phyloP scores from a whole-genome alignment of 2,888 invertebrate genomes.

The Sympetrum striolatum region DNA sequence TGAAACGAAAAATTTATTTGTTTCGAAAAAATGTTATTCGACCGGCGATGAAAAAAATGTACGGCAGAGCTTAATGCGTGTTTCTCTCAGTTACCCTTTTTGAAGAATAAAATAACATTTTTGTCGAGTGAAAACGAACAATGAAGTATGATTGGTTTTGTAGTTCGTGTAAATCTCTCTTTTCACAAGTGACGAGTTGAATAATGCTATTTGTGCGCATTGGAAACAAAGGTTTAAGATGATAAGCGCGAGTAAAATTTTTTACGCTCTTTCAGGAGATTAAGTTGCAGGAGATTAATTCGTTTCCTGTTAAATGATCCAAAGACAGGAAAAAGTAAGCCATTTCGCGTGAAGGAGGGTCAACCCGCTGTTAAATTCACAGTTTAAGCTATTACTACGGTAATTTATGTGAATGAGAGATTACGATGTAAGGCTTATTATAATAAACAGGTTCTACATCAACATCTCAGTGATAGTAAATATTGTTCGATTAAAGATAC shows the following conservation, averaged over 20 bases:
- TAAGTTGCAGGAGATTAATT: not conserved
- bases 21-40: not conserved
- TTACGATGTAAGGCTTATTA: no score
- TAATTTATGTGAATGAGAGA: no score
- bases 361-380: no score
- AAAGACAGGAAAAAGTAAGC: no score
- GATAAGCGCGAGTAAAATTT: not conserved
- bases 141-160: conserved; percentile 26
- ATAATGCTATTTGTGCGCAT: not conserved
- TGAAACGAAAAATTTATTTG: not conserved
- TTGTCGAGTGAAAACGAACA: not conserved
- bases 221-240: not conserved
- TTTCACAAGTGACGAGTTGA: not conserved
- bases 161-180: not conserved
- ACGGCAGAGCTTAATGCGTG: not conserved
- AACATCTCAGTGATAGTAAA: no score
- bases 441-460: no score
- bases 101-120: not conserved
- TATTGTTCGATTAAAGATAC: no score
- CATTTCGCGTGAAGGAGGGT: no score
- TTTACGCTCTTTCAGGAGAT: not conserved
- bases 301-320: not conserved
- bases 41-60: not conserved
- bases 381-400: no score
- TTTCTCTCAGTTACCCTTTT: no score